Percentiles rank a stretch among this genome's conserved stretches.
Conservation (phyloP, 2,113 vertebrate species). For the Erythrocercus mccallii region DNA sequence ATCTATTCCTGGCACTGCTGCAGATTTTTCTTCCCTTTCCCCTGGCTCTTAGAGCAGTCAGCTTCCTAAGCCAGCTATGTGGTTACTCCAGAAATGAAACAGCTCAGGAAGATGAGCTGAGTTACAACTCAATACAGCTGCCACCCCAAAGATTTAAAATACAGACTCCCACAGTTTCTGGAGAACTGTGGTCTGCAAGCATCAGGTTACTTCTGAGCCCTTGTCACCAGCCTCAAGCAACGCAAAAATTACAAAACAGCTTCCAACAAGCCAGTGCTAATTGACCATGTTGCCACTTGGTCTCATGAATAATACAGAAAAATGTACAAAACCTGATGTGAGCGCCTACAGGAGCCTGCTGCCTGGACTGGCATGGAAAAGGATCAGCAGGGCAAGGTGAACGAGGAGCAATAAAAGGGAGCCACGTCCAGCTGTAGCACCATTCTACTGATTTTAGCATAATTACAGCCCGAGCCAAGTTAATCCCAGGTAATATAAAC, state of each 20-base stretch:
- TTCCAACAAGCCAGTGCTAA: constrained; percentile 16
- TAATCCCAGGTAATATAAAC: background rate
- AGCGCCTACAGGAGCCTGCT: constrained; percentile 18
- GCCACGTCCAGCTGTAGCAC: background rate
- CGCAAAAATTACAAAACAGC: background rate
- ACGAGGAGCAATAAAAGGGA: background rate
- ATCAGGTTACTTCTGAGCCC: background rate
- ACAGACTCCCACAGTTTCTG: background rate
- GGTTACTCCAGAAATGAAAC: background rate
- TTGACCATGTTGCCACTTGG: constrained; percentile 22
- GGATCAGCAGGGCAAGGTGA: background rate
- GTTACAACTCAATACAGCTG: rapidly evolving
- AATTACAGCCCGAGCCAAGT: background rate
- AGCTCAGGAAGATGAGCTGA: background rate
- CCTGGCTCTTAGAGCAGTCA: background rate
- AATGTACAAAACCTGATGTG: constrained; percentile 45
- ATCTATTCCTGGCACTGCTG: constrained; percentile 60
- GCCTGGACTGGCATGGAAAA: background rate
- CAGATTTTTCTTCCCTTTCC: constrained; percentile 2
- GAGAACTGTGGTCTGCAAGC: background rate
- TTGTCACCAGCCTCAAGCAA: background rate
- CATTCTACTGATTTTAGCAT: background rate
- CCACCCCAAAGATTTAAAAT: background rate
- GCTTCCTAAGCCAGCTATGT: background rate
- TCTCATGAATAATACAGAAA: background rate